Evolutionary conservation across 2,797 vertebrate genomes (phyloP).

Genomic region (Gastrophryne carolinensis): DNA sequence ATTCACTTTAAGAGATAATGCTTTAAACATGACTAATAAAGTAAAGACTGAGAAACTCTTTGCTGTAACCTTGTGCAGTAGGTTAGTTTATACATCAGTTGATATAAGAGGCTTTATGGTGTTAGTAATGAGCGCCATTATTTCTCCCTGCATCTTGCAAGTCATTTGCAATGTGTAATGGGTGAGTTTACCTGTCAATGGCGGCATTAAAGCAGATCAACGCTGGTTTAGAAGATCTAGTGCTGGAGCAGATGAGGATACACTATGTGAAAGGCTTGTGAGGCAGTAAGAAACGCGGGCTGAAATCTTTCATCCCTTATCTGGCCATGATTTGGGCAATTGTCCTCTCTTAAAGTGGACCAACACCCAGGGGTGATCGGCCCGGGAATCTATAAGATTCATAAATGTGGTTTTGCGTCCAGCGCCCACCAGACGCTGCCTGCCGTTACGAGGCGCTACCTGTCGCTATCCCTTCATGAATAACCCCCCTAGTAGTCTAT

Average conservation of each 20-base stretch:
- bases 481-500: too few species aligned
- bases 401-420: too few species aligned
- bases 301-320: too few species aligned
- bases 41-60: not conserved
- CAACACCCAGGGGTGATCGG: too few species aligned
- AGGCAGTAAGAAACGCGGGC: not conserved
- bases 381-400: too few species aligned
- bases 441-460: too few species aligned
- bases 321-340: too few species aligned
- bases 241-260: not conserved
- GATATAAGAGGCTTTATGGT: slow-evolving; percentile 14
- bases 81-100: slow-evolving; percentile 15
- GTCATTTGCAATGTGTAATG: slow-evolving; percentile 29
- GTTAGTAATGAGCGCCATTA: slow-evolving; percentile 25
- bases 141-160: slow-evolving; percentile 32
- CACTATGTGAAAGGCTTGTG: not conserved
- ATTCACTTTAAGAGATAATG: not conserved
- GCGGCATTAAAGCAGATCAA: slow-evolving; percentile 36
- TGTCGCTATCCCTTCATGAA: too few species aligned
- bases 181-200: slow-evolving; percentile 22
- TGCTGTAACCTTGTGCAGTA: slow-evolving; percentile 27
- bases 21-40: not conserved
- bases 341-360: too few species aligned
- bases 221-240: not conserved
- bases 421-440: too few species aligned